Base-by-base conservation (phyloP, 2,113 vertebrate species). In the Arenaria interpres region DNA sequence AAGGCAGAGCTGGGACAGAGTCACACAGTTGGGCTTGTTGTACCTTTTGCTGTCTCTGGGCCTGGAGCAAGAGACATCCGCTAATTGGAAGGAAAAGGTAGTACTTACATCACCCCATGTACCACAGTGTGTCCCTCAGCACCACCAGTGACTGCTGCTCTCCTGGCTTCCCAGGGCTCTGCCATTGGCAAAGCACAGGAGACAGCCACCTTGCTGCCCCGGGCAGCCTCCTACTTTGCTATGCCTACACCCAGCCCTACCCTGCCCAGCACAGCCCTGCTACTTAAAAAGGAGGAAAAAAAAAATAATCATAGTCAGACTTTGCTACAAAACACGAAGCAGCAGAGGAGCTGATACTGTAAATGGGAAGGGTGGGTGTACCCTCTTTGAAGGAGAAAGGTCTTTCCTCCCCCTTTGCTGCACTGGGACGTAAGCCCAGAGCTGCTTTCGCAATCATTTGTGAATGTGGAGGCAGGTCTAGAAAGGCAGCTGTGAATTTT, bases 391-490 rank as follows among this genome's bases (percentile, higher is more conserved):
- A 92, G 72, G 77, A 57, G 43, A 93, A 93, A 92, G 46, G 68
- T 86, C 79, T 56, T 87, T 87, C 68, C 83, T 94, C 48, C 73
- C 72, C 13, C 60, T 89, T 82, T 68, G 32, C 80, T 95, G 89
- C 72, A 66, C 39, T 85, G 86, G 89, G 51, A 90, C 0, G 4
- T 50, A 82, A 94, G 57, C 69, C 86, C 92, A 87, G 90, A 86
- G 60, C 46, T 92, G 83, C 54, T 87, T 54, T 74, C 25, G 12
- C 75, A 77, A 73, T 84, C 51, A 39, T 71, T 88, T 92, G 60
- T 64, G 66, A 94, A n/a, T 66, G 80, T 93, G 62, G 84, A 82
- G 92, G 66, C 73, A 96, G 84, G 73, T 85, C 73, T 87, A 50
- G 91, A 90, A 60, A 93, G 66, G 33, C 87, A 79, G 80, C 35